Evolutionary conservation across 2,888 invertebrate genomes (phyloP), one percentile per base, ranked within the genome.

Genomic region (Melinaea menophilus): DNA sequence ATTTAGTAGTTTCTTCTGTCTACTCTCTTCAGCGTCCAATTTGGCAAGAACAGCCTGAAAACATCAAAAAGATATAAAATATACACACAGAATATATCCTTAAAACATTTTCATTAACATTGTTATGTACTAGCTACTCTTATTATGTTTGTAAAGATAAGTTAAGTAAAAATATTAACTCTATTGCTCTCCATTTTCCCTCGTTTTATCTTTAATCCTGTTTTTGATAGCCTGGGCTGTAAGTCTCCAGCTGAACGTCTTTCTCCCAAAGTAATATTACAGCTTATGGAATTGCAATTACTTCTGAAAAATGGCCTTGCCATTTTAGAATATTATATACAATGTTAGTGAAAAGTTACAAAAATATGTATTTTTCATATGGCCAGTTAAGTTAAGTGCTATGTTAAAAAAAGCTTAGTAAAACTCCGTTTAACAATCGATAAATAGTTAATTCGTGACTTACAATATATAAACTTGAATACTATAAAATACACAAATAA

Each of bases 201-300:
- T 31, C 78, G 75, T 56, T 76, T 82, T 9, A 69, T 64, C 46
- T 76, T 74, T 9, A 70, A 31, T 22, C 69, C 70, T 5, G 68
- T 35, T 4, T 51, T 64, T 3, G 75, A 61, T 0, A 65, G 35
- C 1, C 66, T 65, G 0, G 73, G 59, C 2, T 61, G 67, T 2
- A 87, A 72, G 62, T 87, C 86, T 0, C 84, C 86, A 0, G 80
- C 80, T 0, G 84, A 85, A 3, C 73, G 75, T 57, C 78, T 73
- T 51, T 78, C 80, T 4, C 59, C 67, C 2, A 78, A 48, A 2
- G 70, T 69, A 0, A 73, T 33, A 46, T 68, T 71, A 55, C 65
- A 69, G 22, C 56, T 63, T 0, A 62, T 62, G 4, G 71, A 61
- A 56, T 67, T 75, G 58, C 79, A 78, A 48, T 67, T 65, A 65